Percentiles rank a stretch among this genome's conserved stretches.
Evolutionary conservation across 2,888 invertebrate genomes (phyloP).

Genomic region (Siphlonurus alternatus): DNA sequence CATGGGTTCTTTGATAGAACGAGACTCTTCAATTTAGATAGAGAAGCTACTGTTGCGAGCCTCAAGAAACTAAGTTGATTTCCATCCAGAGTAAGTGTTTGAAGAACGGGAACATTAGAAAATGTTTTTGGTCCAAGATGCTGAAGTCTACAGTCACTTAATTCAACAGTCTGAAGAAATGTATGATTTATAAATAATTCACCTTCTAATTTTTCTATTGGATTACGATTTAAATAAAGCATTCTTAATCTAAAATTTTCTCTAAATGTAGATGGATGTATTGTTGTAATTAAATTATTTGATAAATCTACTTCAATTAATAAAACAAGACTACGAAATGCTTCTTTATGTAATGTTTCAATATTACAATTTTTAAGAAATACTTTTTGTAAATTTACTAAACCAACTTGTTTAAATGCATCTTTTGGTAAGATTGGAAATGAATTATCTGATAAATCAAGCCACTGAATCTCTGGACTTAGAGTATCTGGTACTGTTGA

Average conservation of each 20-base stretch:
- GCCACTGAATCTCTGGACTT: slow-evolving; percentile 34
- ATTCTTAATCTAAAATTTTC: slow-evolving; percentile 53
- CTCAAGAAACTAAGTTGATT: slow-evolving; percentile 47
- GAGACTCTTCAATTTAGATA: slow-evolving; percentile 51
- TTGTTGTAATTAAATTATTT: slow-evolving; percentile 44
- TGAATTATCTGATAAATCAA: slow-evolving; percentile 54
- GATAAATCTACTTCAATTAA: slow-evolving; percentile 72
- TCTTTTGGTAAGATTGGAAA: slow-evolving; percentile 45
- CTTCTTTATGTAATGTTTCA: slow-evolving; percentile 50
- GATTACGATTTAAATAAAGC: slow-evolving; percentile 56
- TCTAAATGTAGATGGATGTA: slow-evolving; percentile 52
- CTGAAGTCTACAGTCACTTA: slow-evolving; percentile 57
- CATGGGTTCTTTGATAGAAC: slow-evolving; percentile 69
- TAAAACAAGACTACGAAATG: slow-evolving; percentile 56
- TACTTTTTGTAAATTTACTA: slow-evolving; percentile 68
- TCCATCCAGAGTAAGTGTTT: slow-evolving; percentile 48
- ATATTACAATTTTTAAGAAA: slow-evolving; percentile 57
- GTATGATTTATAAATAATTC: slow-evolving; percentile 57
- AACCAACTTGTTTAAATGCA: slow-evolving; percentile 48
- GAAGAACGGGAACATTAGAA: slow-evolving; percentile 45
- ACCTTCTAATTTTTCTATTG: slow-evolving; percentile 51
- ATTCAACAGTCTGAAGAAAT: slow-evolving; percentile 55
- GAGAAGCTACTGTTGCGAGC: slow-evolving; percentile 42
- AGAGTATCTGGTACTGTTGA: slow-evolving; percentile 20
- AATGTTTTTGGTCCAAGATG: slow-evolving; percentile 55